Evolutionary conservation across 35 echinoderm and acorn worm species (phyloP), one percentile per base, ranked within the genome.

Genomic region (Ptychodera flava): DNA sequence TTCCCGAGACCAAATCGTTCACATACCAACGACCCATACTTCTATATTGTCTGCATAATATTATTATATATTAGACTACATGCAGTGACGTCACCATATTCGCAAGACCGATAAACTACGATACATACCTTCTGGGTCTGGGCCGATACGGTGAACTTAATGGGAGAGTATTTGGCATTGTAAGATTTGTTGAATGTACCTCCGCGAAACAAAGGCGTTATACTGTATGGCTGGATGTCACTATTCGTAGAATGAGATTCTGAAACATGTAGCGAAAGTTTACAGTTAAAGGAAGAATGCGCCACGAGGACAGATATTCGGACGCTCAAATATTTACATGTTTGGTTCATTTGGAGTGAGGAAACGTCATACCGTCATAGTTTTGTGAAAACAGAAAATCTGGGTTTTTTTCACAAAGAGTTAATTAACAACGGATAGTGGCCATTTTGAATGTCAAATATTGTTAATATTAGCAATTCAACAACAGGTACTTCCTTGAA

Each of bases 121-220:
- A 27, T 29, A 35, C 77, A 53, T 78, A 95, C 93, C 90, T 95
- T 92, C 77, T 87, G 83, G 0, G 81, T 78, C 37, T 92, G 76
- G 33, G 85, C 0, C 35, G 93, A 81, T 34, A 95, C 36, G 0
- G 93, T 92, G 81, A 95, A 95, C 32, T 89, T 89, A 37, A 92
- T 78, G 1, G 93, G 93, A 37, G 79, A 86, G 36, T 92, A 92
- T 12, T 92, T 87, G 14, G 79, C 29, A 77, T 95, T 95, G 88
- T 92, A 95, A 16, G 78, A 79, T 81, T 95, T 88, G 81, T 95
- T 80, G 29, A 95, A 95, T 75, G 93, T 95, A 14, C 93, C 93
- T 31, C 93, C 93, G 36, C 33, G 38, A 81, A 95, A 95, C 0
- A 95, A 38, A 1, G 88, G 90, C 0, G 78, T 35, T 30, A 92